Evolutionary conservation across 2,888 invertebrate genomes (phyloP).

Genomic region (Cheilosia variabilis): DNA sequence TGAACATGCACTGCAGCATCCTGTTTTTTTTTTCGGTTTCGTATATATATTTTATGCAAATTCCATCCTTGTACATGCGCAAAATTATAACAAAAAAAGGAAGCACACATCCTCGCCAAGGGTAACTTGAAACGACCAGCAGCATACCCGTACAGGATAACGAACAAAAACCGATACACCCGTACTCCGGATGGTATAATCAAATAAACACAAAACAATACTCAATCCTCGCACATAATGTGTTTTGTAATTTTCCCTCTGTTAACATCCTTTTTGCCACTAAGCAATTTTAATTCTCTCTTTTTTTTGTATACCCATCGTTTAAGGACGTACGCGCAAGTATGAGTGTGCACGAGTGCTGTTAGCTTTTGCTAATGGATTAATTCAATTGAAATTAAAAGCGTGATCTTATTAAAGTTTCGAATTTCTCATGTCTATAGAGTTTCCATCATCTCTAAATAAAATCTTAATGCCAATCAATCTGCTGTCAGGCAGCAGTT

Average conservation of each 20-base stretch:
- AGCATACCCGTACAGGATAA: slow-evolving; percentile 42
- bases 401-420: slow-evolving; percentile 69
- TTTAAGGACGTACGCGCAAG: neutral
- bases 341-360: slow-evolving; percentile 6
- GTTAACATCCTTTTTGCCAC: slow-evolving; percentile 46
- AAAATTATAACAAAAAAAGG: slow-evolving; percentile 26
- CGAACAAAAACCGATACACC: slow-evolving; percentile 44
- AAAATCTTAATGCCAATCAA: slow-evolving; percentile 71
- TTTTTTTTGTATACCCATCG: neutral
- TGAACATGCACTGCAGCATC: slow-evolving; percentile 64
- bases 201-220: slow-evolving; percentile 67
- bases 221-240: slow-evolving; percentile 51
- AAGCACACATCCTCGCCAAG: slow-evolving; percentile 10
- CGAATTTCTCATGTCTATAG: slow-evolving; percentile 49
- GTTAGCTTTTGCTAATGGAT: slow-evolving; percentile 67
- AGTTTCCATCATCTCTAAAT: slow-evolving; percentile 44
- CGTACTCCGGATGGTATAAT: slow-evolving; percentile 27
- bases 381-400: slow-evolving; percentile 68
- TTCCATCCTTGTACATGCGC: slow-evolving; percentile 55
- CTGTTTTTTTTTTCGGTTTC: slow-evolving; percentile 4
- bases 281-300: slow-evolving; percentile 41
- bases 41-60: slow-evolving; percentile 53
- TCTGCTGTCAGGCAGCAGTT: slow-evolving; percentile 40
- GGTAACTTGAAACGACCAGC: slow-evolving; percentile 68
- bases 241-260: slow-evolving; percentile 60